phyloP scores from a whole-genome alignment of 2,113 vertebrate species.

The Glaucidium brasilianum region DNA sequence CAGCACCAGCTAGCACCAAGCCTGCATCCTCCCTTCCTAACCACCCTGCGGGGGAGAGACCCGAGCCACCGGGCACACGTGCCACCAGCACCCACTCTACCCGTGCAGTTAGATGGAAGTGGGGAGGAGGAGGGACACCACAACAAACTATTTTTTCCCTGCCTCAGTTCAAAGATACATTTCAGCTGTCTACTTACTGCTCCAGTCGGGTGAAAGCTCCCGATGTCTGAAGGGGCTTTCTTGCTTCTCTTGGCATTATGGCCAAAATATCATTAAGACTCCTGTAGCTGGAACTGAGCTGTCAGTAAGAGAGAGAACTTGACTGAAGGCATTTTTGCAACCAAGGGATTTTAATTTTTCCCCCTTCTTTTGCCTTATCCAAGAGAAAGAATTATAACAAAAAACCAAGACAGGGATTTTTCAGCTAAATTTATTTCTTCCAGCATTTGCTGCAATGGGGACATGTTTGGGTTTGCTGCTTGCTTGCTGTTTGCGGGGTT shows the following conservation, averaged over 20 bases:
- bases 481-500: conserved; percentile 9
- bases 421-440: conserved; percentile 61
- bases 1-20: not conserved
- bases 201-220: conserved; percentile 36
- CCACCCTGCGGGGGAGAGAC: fast-evolving
- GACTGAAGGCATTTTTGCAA: conserved; percentile 67
- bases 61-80: fast-evolving
- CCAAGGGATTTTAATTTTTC: conserved; percentile 61
- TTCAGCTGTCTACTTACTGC: conserved; percentile 63
- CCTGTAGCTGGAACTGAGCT: conserved; percentile 68
- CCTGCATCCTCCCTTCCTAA: not conserved
- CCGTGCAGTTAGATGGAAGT: fast-evolving
- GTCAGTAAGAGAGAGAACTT: conserved; percentile 68
- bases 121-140: not conserved
- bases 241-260: conserved; percentile 56
- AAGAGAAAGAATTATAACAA: conserved; percentile 61
- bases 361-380: conserved; percentile 50
- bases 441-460: conserved; percentile 28
- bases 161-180: conserved; percentile 29
- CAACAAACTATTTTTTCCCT: not conserved
- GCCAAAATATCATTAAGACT: conserved; percentile 67
- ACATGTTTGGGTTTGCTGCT: conserved; percentile 31
- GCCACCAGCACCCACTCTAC: not conserved
- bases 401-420: conserved; percentile 51
- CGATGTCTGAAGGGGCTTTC: conserved; percentile 46